Percentiles rank a stretch among this genome's conserved stretches.
phyloP scores from a whole-genome alignment of 2,113 vertebrate genomes.

The Hippocampus comes region DNA sequence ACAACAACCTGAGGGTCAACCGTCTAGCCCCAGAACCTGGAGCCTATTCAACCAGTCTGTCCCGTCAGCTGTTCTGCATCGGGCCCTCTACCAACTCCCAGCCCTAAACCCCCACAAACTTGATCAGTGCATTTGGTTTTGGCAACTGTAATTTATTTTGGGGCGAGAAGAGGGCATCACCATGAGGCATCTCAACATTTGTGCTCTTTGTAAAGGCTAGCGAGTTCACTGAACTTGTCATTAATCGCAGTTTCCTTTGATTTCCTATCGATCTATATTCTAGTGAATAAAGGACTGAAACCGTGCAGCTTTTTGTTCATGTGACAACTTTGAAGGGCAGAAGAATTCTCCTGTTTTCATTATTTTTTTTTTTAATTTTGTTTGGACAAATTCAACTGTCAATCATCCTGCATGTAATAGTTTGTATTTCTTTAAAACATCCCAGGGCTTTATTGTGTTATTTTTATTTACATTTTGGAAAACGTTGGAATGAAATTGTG shows the following conservation, averaged over 20 bases:
- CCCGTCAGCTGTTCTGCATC: conserved; percentile 37
- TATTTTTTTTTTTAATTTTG: conserved; percentile 25
- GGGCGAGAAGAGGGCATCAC: conserved; percentile 53
- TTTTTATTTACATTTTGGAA: conserved; percentile 62
- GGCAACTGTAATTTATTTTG: conserved; percentile 71
- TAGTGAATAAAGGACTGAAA: conserved; percentile 73
- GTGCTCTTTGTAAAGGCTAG: conserved; percentile 68
- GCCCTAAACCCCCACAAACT: conserved; percentile 33
- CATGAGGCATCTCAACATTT: conserved; percentile 52
- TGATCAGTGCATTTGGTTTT: conserved; percentile 56
- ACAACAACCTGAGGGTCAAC: background rate
- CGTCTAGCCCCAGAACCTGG: conserved; percentile 15
- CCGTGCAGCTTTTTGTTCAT: conserved; percentile 58
- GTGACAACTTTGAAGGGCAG: conserved; percentile 43
- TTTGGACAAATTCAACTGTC: conserved; percentile 37
- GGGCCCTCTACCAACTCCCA: conserved; percentile 18
- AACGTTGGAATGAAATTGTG: conserved; percentile 66
- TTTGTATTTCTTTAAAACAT: conserved; percentile 60
- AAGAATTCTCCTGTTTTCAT: conserved; percentile 44
- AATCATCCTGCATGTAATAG: conserved; percentile 64
- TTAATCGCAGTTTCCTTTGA: conserved; percentile 69
- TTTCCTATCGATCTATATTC: conserved; percentile 71
- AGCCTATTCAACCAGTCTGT: conserved; percentile 61
- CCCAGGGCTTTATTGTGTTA: conserved; percentile 69
- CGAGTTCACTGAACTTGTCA: conserved; percentile 63